A percentile compares a stretch with the other conserved stretches of the same genome.
Evolutionary conservation across 2,888 invertebrate species (phyloP).

Genomic region (Acutogordius australiensis): DNA sequence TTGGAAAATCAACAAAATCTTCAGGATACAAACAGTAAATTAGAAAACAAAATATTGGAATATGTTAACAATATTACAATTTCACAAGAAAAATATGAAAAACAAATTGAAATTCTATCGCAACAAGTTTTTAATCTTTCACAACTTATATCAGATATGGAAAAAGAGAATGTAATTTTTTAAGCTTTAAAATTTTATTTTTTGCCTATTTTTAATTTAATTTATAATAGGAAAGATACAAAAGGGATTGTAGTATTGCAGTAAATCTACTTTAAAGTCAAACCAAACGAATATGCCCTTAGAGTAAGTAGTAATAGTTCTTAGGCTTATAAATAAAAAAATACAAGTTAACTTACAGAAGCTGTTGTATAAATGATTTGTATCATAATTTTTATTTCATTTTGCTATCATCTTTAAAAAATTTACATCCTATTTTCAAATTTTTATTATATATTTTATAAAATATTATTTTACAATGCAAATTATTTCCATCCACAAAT

Average conservation of each 20-base stretch:
- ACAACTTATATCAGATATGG: background rate
- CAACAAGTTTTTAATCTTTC: background rate
- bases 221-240: background rate
- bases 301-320: no score
- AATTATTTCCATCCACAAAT: no score
- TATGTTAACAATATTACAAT: background rate
- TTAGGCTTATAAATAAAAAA: no score
- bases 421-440: no score
- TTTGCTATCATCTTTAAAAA: no score
- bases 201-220: background rate
- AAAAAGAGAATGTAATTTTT: background rate
- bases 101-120: background rate
- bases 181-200: background rate
- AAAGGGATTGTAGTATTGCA: background rate
- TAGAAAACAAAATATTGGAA: background rate
- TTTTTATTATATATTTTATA: no score
- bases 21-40: background rate
- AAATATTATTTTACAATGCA: no score
- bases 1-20: background rate
- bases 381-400: no score
- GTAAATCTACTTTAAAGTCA: background rate
- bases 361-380: no score
- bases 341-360: no score
- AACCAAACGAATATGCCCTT: background rate
- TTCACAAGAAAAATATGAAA: background rate